phyloP scores from a whole-genome alignment of 2,113 vertebrate species.

The Solea solea region DNA sequence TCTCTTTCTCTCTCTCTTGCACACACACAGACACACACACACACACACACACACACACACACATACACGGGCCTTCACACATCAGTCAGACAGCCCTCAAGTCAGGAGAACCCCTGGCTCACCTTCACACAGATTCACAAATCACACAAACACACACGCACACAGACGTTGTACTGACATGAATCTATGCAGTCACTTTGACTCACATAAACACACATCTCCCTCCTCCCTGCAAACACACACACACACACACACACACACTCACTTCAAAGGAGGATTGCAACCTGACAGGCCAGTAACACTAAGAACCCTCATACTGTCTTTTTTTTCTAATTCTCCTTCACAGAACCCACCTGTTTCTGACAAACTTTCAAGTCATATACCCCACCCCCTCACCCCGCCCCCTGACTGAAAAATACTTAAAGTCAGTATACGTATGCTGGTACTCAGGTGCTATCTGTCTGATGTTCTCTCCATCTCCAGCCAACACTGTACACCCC shows the following conservation, averaged over 20 bases:
- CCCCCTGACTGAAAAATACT: background rate
- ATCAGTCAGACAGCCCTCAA: constrained; percentile 79
- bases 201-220: constrained; percentile 75
- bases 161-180: constrained; percentile 70
- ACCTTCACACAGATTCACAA: constrained; percentile 82
- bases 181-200: constrained; percentile 72
- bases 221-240: constrained; percentile 55
- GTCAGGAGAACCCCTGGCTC: constrained; percentile 86
- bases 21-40: constrained; percentile 4
- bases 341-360: constrained; percentile 73
- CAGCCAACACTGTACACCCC: constrained; percentile 59
- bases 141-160: constrained; percentile 68
- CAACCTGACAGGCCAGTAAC: constrained; percentile 68
- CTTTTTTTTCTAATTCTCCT: constrained; percentile 41
- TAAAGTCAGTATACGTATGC: constrained; percentile 45
- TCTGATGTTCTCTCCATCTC: constrained; percentile 62
- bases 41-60: constrained; percentile 29
- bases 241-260: constrained; percentile 37
- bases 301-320: constrained; percentile 70
- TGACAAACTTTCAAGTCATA: constrained; percentile 56
- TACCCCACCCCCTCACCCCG: constrained; percentile 23
- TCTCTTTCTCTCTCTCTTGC: no score
- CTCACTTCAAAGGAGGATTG: constrained; percentile 73
- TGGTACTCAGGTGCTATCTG: constrained; percentile 67
- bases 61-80: constrained; percentile 56